phyloP scores from a whole-genome alignment of 2,797 vertebrate genomes.

The Takifugu ocellatus region DNA sequence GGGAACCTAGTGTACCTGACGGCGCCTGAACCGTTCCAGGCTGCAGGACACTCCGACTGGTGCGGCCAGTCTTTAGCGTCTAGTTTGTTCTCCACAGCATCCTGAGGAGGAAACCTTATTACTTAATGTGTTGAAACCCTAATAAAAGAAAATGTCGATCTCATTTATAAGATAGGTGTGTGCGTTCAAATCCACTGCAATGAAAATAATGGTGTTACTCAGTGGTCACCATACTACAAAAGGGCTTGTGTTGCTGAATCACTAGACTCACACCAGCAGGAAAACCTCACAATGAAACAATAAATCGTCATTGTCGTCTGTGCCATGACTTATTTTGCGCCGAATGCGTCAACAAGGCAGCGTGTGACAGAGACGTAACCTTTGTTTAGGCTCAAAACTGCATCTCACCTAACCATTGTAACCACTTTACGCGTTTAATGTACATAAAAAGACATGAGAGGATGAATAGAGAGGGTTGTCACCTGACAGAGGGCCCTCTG shows the following conservation, averaged over 20 bases:
- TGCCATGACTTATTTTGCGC: too few species aligned
- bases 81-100: slow-evolving; percentile 94
- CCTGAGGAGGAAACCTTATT: slow-evolving; percentile 63
- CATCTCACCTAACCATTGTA: not conserved
- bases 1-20: slow-evolving; percentile 80
- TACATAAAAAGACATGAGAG: slow-evolving; percentile 3
- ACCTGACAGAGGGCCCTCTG: slow-evolving; percentile 1
- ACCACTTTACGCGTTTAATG: slow-evolving; percentile 5
- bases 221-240: too few species aligned
- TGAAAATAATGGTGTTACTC: too few species aligned
- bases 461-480: not conserved
- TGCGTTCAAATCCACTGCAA: too few species aligned
- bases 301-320: too few species aligned
- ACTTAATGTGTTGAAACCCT: too few species aligned
- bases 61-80: slow-evolving; percentile 91
- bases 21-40: slow-evolving; percentile 93
- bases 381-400: slow-evolving; percentile 12
- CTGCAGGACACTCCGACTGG: slow-evolving; percentile 86
- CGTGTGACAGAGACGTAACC: not conserved
- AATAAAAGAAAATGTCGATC: too few species aligned
- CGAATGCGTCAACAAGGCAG: slow-evolving; percentile 1
- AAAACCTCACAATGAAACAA: too few species aligned
- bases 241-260: too few species aligned
- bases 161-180: too few species aligned
- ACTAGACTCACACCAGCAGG: too few species aligned